Evolutionary conservation across 2,113 vertebrate species (phyloP).

Genomic region (Phyllostomus hastatus): DNA sequence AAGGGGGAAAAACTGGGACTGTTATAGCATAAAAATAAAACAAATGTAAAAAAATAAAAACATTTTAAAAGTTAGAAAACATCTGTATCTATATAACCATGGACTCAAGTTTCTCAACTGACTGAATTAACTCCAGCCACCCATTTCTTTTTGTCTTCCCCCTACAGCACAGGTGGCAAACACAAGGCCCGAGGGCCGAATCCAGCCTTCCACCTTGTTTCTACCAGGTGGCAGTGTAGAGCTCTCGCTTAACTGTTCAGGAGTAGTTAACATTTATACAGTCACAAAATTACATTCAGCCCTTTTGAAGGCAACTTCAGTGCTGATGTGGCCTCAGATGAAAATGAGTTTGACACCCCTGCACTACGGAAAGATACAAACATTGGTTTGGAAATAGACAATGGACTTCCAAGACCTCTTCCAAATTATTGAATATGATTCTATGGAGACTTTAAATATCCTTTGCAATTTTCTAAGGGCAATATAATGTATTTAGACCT

Average conservation of each 20-base stretch:
- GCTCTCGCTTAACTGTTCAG: too few species aligned
- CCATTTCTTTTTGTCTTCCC: neutral
- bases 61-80: slow-evolving; percentile 7
- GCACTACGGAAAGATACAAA: neutral
- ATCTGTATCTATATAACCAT: neutral
- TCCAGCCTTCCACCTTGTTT: too few species aligned
- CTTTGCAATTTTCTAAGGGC: neutral
- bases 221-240: too few species aligned
- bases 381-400: neutral
- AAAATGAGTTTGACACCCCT: too few species aligned
- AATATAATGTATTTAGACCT: slow-evolving; percentile 13
- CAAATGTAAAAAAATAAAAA: neutral
- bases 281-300: too few species aligned
- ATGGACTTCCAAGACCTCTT: neutral
- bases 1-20: too few species aligned
- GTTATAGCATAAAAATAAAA: too few species aligned
- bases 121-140: neutral
- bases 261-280: too few species aligned
- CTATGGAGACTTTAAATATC: neutral
- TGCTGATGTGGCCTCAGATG: too few species aligned
- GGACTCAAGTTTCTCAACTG: slow-evolving; percentile 4
- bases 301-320: too few species aligned
- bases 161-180: neutral
- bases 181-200: too few species aligned
- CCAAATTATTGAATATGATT: neutral